phyloP scores from a whole-genome alignment of 2,888 invertebrate genomes.

The Tortrix viridana region DNA sequence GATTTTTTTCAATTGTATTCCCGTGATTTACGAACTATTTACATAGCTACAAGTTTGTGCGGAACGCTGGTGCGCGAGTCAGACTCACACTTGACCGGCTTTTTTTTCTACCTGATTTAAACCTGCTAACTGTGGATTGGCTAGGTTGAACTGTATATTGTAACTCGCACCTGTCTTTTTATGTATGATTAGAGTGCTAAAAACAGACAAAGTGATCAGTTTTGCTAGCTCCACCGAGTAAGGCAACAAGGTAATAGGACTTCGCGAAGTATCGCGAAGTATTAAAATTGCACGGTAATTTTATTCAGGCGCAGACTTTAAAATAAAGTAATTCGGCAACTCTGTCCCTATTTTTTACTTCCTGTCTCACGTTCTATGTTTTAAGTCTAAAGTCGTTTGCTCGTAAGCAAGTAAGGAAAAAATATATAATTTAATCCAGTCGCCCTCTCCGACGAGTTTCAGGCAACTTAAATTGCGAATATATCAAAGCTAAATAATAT shows the following conservation, averaged over 20 bases:
- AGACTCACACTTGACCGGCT: too few species aligned
- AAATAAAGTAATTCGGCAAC: constrained; percentile 32
- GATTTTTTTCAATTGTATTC: too few species aligned
- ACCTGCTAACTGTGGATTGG: too few species aligned
- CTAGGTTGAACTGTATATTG: too few species aligned
- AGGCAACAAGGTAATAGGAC: not conserved
- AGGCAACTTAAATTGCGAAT: constrained; percentile 81
- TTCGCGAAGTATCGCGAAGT: not conserved
- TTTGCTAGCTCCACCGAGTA: too few species aligned
- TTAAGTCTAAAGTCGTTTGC: constrained; percentile 64
- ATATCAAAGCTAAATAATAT: constrained; percentile 81
- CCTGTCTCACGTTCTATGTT: constrained; percentile 47
- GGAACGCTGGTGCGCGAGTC: too few species aligned
- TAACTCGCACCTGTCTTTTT: too few species aligned
- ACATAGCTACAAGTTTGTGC: too few species aligned
- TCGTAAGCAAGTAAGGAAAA: constrained; percentile 60
- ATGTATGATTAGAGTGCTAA: too few species aligned
- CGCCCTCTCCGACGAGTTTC: constrained; percentile 71
- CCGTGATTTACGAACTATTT: too few species aligned
- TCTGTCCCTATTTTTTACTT: constrained; percentile 28
- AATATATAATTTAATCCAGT: constrained; percentile 75
- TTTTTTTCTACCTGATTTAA: too few species aligned
- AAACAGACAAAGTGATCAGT: too few species aligned
- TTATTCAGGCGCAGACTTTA: constrained; percentile 11
- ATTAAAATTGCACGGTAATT: constrained; percentile 4